Conservation (phyloP, 2,797 vertebrate genomes). For the Arnoldichthys spilopterus region DNA sequence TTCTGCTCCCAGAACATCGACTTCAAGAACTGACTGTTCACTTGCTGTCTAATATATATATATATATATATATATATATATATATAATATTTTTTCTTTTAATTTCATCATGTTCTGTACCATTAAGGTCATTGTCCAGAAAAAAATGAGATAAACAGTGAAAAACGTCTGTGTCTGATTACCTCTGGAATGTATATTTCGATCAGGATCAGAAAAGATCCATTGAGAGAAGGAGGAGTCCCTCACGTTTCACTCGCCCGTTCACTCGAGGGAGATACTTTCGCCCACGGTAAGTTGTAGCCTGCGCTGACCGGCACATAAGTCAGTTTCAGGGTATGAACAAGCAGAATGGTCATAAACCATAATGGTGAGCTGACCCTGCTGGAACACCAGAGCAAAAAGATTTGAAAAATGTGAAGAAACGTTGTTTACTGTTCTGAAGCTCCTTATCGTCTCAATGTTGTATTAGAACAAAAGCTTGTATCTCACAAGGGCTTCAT, state of each 20-base stretch:
- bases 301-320: neutral
- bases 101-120: neutral
- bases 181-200: neutral
- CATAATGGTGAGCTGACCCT: too few relatives aligned
- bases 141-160: neutral
- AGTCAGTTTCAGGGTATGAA: neutral
- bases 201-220: slow-evolving; percentile 65
- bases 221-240: slow-evolving; percentile 69
- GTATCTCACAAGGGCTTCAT: too few relatives aligned
- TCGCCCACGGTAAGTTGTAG: slow-evolving; percentile 61
- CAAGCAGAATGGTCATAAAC: neutral
- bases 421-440: too few relatives aligned
- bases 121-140: neutral
- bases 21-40: too few relatives aligned
- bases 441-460: too few relatives aligned
- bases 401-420: too few relatives aligned
- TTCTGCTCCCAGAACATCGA: too few relatives aligned
- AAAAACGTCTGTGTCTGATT: neutral
- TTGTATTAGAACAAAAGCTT: too few relatives aligned
- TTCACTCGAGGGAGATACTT: slow-evolving; percentile 57
- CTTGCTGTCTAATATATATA: too few relatives aligned
- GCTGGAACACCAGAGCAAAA: too few relatives aligned
- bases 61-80: too few relatives aligned
- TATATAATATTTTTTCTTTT: neutral
- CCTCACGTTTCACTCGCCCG: slow-evolving; percentile 58